Conservation (phyloP, 2,797 vertebrate species). For the Tachyglossus aculeatus region DNA sequence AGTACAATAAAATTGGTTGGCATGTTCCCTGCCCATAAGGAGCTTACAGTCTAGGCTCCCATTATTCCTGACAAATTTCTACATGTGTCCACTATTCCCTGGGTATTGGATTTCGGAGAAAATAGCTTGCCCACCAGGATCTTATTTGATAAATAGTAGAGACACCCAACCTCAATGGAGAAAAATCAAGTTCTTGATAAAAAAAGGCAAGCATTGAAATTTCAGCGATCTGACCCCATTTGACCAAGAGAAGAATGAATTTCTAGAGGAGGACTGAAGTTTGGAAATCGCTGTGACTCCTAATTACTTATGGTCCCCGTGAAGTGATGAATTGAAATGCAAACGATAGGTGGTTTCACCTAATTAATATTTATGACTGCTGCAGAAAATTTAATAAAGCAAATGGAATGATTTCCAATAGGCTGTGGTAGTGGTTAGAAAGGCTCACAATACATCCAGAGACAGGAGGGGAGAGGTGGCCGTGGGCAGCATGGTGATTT, state of each 20-base stretch:
- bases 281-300: slow-evolving; percentile 17
- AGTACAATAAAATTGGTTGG: too few relatives aligned
- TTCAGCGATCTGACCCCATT: slow-evolving; percentile 27
- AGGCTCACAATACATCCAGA: slow-evolving; percentile 19
- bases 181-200: background rate
- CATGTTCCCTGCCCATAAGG: background rate
- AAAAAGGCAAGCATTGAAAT: slow-evolving; percentile 5
- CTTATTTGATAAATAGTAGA: background rate
- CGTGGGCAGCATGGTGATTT: background rate
- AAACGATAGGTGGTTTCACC: slow-evolving; percentile 25
- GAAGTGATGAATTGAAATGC: slow-evolving; percentile 23
- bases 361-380: slow-evolving; percentile 56
- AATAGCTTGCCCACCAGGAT: background rate
- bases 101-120: slow-evolving; percentile 7
- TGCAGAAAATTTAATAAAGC: slow-evolving; percentile 54
- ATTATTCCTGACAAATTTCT: background rate
- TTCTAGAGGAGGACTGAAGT: background rate
- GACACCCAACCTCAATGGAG: background rate
- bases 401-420: slow-evolving; percentile 42
- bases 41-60: background rate
- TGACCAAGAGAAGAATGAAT: slow-evolving; percentile 3
- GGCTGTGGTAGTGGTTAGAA: slow-evolving; percentile 12
- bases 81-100: background rate
- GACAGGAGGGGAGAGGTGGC: background rate
- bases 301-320: slow-evolving; percentile 34